phyloP scores from a whole-genome alignment of 2,113 vertebrate genomes.

The Chunga burmeisteri region DNA sequence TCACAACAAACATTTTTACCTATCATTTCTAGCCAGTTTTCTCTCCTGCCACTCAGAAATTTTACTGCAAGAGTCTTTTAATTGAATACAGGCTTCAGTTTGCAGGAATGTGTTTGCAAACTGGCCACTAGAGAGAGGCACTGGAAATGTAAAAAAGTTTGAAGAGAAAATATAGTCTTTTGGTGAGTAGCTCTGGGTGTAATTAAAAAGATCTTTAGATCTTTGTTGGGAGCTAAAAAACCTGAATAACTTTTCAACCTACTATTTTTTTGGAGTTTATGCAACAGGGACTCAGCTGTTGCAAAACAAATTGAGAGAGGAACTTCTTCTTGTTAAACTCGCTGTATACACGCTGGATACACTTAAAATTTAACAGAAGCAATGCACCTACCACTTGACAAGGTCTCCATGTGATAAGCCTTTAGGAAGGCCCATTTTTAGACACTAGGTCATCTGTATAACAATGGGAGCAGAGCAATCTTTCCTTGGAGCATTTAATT shows the following conservation, averaged over 20 bases:
- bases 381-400: neutral
- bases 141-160: neutral
- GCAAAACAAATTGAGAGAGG: neutral
- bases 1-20: neutral
- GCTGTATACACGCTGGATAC: neutral
- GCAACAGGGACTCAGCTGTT: neutral
- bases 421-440: neutral
- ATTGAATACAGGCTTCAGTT: neutral
- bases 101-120: neutral
- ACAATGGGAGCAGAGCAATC: neutral
- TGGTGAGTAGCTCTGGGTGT: neutral
- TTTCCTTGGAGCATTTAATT: neutral
- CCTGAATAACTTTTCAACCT: neutral
- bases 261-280: neutral
- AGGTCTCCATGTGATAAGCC: neutral
- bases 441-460: neutral
- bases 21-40: neutral
- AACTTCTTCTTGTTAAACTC: neutral
- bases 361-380: neutral
- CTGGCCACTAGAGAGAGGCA: neutral
- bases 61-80: neutral
- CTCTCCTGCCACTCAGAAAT: neutral
- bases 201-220: constrained; percentile 9
- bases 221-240: neutral
- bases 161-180: neutral